These are phyloP conservation scores for Xanthorhoe designata DNA, from an alignment of 2,888 invertebrate species.

Conservation along the genomic window DNA sequence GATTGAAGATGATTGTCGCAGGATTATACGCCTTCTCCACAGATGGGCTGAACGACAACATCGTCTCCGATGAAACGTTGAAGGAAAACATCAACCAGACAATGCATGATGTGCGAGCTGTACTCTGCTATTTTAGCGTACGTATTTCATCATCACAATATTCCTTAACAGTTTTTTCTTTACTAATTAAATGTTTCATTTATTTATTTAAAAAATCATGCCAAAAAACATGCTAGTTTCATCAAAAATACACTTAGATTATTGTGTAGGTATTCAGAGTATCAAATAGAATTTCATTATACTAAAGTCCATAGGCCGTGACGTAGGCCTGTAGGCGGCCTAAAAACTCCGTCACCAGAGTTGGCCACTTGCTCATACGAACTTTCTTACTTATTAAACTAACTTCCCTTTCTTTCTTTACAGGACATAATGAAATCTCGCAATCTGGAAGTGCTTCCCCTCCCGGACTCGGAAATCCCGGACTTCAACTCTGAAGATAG, in stretches of 20 bases:
- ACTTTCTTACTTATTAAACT: constrained; percentile 27
- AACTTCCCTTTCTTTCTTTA: constrained; percentile 49
- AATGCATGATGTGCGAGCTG: constrained; percentile 86
- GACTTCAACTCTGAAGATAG: constrained; percentile 57
- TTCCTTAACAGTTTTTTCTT: background rate
- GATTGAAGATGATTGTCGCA: constrained; percentile 89
- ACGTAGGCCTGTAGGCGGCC: too few species aligned
- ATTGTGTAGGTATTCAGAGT: too few species aligned
- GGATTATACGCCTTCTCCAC: constrained; percentile 89
- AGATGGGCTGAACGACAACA: constrained; percentile 75
- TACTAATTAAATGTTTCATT: too few species aligned
- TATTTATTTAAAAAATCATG: too few species aligned
- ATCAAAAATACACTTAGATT: too few species aligned
- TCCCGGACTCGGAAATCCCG: constrained; percentile 65
- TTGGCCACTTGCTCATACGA: too few species aligned
- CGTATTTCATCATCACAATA: constrained; percentile 55
- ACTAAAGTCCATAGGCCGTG: too few species aligned
- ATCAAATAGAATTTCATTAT: too few species aligned
- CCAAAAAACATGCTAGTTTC: too few species aligned
- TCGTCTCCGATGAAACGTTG: constrained; percentile 58
- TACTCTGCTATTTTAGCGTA: constrained; percentile 89
- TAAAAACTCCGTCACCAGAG: too few species aligned
- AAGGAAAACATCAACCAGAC: constrained; percentile 84
- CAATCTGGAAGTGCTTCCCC: constrained; percentile 62
- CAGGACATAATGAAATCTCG: constrained; percentile 73